Conservation (phyloP, 2,888 invertebrate genomes). For the Flabesymbios commensalis region DNA sequence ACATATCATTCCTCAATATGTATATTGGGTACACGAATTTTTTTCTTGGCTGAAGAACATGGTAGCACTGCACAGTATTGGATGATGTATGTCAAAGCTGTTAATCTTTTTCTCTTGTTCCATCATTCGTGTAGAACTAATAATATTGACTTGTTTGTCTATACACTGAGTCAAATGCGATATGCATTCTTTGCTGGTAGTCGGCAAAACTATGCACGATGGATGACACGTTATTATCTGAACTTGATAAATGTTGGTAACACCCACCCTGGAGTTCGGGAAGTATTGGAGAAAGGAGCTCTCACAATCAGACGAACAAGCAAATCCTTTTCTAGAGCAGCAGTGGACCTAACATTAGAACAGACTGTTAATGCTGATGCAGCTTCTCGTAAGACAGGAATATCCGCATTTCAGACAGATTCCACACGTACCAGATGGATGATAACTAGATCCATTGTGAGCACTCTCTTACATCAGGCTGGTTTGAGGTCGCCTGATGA, state of each 20-base stretch:
- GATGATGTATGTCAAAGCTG: constrained; percentile 1
- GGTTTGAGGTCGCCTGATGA: constrained; percentile 12
- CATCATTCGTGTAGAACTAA: background rate
- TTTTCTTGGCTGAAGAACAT: constrained; percentile 1
- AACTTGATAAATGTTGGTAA: constrained; percentile 27
- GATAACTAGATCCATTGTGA: constrained; percentile 3
- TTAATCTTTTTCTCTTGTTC: background rate
- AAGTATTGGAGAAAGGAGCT: constrained; percentile 18
- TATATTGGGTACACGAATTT: background rate
- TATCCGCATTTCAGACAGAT: constrained; percentile 16
- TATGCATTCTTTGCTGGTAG: constrained; percentile 14
- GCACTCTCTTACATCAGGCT: constrained; percentile 9
- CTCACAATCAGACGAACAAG: constrained; percentile 23
- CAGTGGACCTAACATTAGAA: constrained; percentile 25
- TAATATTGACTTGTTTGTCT: background rate
- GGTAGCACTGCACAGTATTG: constrained; percentile 3
- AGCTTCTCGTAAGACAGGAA: constrained; percentile 25
- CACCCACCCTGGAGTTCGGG: constrained; percentile 20
- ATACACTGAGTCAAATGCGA: background rate
- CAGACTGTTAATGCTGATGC: constrained; percentile 27
- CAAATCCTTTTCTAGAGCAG: constrained; percentile 16
- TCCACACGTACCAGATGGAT: constrained; percentile 10
- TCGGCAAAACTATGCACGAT: constrained; percentile 31
- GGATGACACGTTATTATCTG: constrained; percentile 31
- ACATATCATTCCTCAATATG: background rate